These are phyloP conservation scores for Rousettus madagascariensis DNA, from an alignment of 2,797 vertebrate genomes.

Conservation along the genomic window DNA sequence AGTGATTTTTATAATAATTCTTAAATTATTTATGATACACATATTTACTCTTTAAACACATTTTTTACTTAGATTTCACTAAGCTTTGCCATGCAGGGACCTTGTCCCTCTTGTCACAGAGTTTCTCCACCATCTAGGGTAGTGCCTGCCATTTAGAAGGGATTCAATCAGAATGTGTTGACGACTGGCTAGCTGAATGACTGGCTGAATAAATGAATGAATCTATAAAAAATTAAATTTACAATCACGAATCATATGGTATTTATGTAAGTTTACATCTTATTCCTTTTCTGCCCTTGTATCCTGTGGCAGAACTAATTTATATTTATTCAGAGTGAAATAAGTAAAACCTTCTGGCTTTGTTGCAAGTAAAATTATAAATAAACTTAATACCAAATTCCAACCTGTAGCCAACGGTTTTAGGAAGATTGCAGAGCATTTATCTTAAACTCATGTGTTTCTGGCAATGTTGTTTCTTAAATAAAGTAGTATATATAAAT, in stretches of 20 bases:
- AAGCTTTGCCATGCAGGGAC: background rate
- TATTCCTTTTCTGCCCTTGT: background rate
- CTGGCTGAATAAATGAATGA: background rate
- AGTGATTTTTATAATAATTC: too few relatives aligned
- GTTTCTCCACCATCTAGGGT: background rate
- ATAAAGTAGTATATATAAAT: background rate
- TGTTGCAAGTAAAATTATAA: background rate
- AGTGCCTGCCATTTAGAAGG: background rate
- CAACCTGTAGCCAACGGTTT: background rate
- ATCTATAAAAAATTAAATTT: background rate
- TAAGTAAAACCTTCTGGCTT: background rate
- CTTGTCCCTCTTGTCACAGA: background rate
- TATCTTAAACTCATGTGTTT: background rate
- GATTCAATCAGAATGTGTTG: background rate
- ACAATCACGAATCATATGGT: background rate
- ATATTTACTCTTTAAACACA: background rate
- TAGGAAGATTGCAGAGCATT: background rate
- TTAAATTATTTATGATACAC: too few relatives aligned
- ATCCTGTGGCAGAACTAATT: background rate
- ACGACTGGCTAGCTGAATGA: background rate
- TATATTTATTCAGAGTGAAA: background rate
- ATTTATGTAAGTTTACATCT: background rate
- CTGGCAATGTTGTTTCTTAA: background rate
- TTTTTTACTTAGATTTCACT: background rate
- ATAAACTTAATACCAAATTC: slow-evolving; percentile 3